Evolutionary conservation across 2,113 vertebrate genomes (phyloP), one percentile per base, ranked within the genome.

Genomic region (Saimiri boliviensis): DNA sequence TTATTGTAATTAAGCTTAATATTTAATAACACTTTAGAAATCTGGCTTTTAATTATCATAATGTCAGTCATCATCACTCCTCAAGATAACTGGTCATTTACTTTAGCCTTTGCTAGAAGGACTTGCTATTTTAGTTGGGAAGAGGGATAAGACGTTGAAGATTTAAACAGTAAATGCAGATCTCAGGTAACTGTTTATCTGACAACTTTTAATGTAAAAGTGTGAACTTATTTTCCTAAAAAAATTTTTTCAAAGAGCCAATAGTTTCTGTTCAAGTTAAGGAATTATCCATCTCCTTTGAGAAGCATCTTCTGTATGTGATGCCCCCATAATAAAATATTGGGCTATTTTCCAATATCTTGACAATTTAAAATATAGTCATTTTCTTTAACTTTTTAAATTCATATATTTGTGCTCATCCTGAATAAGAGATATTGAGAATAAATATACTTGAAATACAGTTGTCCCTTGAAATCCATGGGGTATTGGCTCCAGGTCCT

Each of bases 11-110:
- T 17, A 97, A 77, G 74, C 83, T 92, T 95, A 97, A 98, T 97
- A 98, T 97, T 97, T 98, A 98, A 97, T 97, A 97, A 96, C 30
- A 20, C 84, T 93, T 63, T 73, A 93, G 82, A 95, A 98, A 70
- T 71, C 14, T 49, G 60, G 27, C 8, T 97, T 97, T 93, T 93
- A 98, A 98, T 97, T 98, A 96, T 97, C 96, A 96, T 98, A 79
- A 89, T 97, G 91, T 94, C 71, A 95, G 30, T 79, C 74, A 74
- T 92, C 37, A 40, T 1, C 0, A 23, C 23, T 96, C n/a, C 35
- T 97, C 17, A 95, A 79, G 76, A 0, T 91, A 97, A 54, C 3
- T 95, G 66, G 45, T 32, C 89, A 95, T 93, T 97, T 94, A n/a
- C 37, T 96, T 95, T 40, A 45, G 21, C 27, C 74, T 94, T 35